Base-by-base conservation (phyloP, 30 jellyfish, hydroid and myxozoan species). In the Cassiopea andromeda region DNA sequence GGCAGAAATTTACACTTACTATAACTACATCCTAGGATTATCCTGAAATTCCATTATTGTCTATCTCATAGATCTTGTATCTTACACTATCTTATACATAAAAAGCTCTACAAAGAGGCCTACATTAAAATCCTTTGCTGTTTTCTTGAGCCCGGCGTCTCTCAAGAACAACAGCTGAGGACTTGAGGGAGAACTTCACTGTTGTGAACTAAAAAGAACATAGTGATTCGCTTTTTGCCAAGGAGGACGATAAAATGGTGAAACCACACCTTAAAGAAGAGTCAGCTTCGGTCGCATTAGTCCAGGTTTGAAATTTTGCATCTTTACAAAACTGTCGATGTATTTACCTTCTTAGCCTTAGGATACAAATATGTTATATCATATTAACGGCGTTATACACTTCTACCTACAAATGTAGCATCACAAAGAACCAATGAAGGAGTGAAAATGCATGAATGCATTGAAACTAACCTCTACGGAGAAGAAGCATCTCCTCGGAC, bases 261-360 rank as follows among this genome's bases (percentile, higher is more conserved):
- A 87, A 87, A 67, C 89, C 94, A 1, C 85, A 76, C 68, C 67
- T 87, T 73, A 87, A 87, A 48, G 94, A 87, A 45, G 94, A 87
- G 80, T 87, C 94, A 43, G 94, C 94, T 12, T 87, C 94, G 14
- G 90, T 87, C n/a, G 94, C 94, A 10, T 80, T 87, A 1, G 94
- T 87, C 16, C 94, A 87, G 90, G 94, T 87, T 16, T 8, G 85
- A 7, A 13, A 1, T 49, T 19, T 77, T 77, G 73, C 73, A 5
- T 7, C 73, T 64, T 64, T 2, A 4, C 7, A 54, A 54, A 6
- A 6, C 64, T 54, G 10, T 54, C 12, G 12, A 54, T 54, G 0
- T 54, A 3, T 27, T 27, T 27, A 27, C 38, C 38, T 27, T 27
- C 38, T 27, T 27, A 27, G 38, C 38, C 38, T 27, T 27, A 27